These are phyloP conservation scores for human (Homo sapiens) DNA, from an alignment of 2,113 vertebrate species.

Conservation along the genomic window GRCh38 chr6:21242501-21243000, in stretches of 20 bases:
- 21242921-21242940: slow-evolving; percentile 48
- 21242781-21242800: slow-evolving; percentile 43
- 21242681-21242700: slow-evolving; percentile 16
- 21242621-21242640: slow-evolving; percentile 33
- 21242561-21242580: neutral
- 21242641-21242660: slow-evolving; percentile 21
- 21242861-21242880: slow-evolving; percentile 14
- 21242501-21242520: neutral
- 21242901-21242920: neutral
- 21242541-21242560: neutral
- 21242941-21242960: neutral
- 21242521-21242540: neutral
- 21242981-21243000: neutral
- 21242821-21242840: slow-evolving; percentile 5
- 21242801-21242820: slow-evolving; percentile 38
- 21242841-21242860: slow-evolving; percentile 45
- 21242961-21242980: neutral
- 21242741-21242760: slow-evolving; percentile 37
- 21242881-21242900: slow-evolving; percentile 25
- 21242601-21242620: neutral
- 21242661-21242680: slow-evolving; percentile 28
- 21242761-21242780: slow-evolving; percentile 27
- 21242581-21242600: neutral
- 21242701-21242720: slow-evolving; percentile 49
- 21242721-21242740: slow-evolving; percentile 47